Percentiles rank a stretch among this genome's conserved stretches.
phyloP scores from a whole-genome alignment of 2,888 invertebrate genomes.

The Campaea margaritaria region DNA sequence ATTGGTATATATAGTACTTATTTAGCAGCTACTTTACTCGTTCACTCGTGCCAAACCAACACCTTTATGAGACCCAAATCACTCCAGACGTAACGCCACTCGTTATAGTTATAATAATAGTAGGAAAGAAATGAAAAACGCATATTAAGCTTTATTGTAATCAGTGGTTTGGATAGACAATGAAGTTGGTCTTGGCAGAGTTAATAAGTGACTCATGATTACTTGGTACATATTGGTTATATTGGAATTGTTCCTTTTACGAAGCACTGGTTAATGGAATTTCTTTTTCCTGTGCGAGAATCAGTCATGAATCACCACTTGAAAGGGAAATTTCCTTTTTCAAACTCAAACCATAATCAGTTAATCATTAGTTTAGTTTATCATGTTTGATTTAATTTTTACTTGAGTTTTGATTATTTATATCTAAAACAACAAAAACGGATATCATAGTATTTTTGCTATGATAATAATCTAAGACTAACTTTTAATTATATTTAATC shows the following conservation, averaged over 20 bases:
- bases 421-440: too few relatives aligned
- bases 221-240: conserved; percentile 5
- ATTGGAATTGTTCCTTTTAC: conserved; percentile 2
- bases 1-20: not conserved
- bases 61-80: conserved; percentile 8
- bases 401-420: too few relatives aligned
- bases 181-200: conserved; percentile 5
- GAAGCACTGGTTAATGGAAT: not conserved
- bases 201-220: conserved; percentile 7
- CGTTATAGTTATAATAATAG: conserved; percentile 5
- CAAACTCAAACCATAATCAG: too few relatives aligned
- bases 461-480: too few relatives aligned
- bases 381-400: too few relatives aligned
- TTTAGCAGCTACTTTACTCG: conserved; percentile 5
- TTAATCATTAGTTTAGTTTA: too few relatives aligned
- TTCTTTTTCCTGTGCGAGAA: too few relatives aligned
- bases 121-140: conserved; percentile 14
- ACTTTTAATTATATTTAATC: too few relatives aligned
- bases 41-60: conserved; percentile 27
- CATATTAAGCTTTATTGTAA: conserved; percentile 19
- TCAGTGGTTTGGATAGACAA: conserved; percentile 17
- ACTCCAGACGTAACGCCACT: conserved; percentile 3
- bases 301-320: too few relatives aligned
- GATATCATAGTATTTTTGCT: too few relatives aligned
- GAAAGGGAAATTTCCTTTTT: too few relatives aligned